These are phyloP conservation scores for Nyctibius grandis DNA, from an alignment of 2,797 vertebrate species.

Conservation along the genomic window DNA sequence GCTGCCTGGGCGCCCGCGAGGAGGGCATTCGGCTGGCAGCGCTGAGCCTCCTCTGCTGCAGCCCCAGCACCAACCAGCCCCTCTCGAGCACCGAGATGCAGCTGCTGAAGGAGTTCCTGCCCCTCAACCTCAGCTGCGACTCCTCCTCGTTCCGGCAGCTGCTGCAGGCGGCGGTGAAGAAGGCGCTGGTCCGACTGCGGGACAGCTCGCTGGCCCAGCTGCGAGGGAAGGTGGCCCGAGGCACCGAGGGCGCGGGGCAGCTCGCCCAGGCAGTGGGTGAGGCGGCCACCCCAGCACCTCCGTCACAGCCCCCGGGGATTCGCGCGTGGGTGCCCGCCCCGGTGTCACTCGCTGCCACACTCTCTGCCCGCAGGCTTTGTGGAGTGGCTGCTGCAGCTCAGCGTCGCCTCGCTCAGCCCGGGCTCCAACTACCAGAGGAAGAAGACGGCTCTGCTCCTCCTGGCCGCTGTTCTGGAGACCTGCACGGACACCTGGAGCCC, in stretches of 20 bases:
- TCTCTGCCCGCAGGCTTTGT: conserved; percentile 74
- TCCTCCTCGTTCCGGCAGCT: conserved; percentile 88
- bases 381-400: conserved; percentile 84
- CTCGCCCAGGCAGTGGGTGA: conserved; percentile 81
- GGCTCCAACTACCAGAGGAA: conserved; percentile 88
- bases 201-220: conserved; percentile 81
- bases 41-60: conserved; percentile 80
- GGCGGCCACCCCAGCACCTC: not conserved
- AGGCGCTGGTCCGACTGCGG: conserved; percentile 82
- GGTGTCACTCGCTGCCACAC: not conserved
- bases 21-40: conserved; percentile 83
- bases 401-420: conserved; percentile 72
- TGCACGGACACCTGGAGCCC: conserved; percentile 91
- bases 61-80: conserved; percentile 79
- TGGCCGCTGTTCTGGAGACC: conserved; percentile 83
- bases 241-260: not conserved
- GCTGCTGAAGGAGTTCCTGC: conserved; percentile 78
- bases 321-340: fast-evolving
- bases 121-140: conserved; percentile 84
- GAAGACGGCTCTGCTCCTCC: conserved; percentile 81
- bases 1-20: conserved; percentile 77
- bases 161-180: conserved; percentile 79
- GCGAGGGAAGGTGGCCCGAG: not conserved
- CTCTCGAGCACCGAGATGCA: conserved; percentile 70
- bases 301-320: fast-evolving